A percentile compares a stretch with the other conserved stretches of the same genome.
Evolutionary conservation across 1,140 invertebrate species (phyloP).

Genomic region (Euglossa dilemma): DNA sequence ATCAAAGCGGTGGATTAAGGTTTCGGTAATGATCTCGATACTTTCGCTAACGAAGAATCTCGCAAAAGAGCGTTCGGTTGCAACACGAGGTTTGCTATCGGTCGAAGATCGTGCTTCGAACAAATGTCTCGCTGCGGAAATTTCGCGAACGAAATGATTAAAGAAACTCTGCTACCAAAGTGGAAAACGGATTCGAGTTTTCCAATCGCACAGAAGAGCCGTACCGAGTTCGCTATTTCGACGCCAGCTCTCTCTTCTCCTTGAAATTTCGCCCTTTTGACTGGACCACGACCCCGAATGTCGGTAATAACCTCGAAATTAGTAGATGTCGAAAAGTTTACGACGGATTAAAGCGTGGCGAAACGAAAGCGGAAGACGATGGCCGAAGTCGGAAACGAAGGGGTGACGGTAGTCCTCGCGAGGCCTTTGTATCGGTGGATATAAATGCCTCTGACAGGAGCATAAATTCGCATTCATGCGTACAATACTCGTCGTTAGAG

Average conservation of each 20-base stretch:
- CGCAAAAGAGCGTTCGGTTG: too few relatives aligned
- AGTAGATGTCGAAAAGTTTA: conserved; percentile 4
- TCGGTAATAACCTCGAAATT: neutral
- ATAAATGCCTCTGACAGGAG: conserved; percentile 28
- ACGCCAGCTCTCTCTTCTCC: too few relatives aligned
- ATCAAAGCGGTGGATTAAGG: neutral
- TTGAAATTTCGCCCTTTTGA: neutral
- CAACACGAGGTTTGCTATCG: too few relatives aligned
- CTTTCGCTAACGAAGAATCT: too few relatives aligned
- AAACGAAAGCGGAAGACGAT: conserved; percentile 43
- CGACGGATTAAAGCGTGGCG: conserved; percentile 8
- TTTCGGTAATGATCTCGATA: neutral
- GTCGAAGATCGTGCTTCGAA: too few relatives aligned
- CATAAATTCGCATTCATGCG: conserved; percentile 52
- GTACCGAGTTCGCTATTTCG: neutral
- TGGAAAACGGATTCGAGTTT: neutral
- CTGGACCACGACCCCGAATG: neutral
- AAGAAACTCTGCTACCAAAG: neutral
- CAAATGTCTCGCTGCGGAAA: too few relatives aligned
- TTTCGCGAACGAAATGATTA: neutral
- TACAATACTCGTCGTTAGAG: conserved; percentile 17
- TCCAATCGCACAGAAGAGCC: neutral
- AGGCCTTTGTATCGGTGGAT: conserved; percentile 25
- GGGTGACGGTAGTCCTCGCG: conserved; percentile 19
- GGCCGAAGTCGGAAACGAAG: conserved; percentile 38